Percentiles rank a stretch among this genome's conserved stretches.
Evolutionary conservation across 2,113 vertebrate species (phyloP).

Genomic region (Sinocyclocheilus grahami): DNA sequence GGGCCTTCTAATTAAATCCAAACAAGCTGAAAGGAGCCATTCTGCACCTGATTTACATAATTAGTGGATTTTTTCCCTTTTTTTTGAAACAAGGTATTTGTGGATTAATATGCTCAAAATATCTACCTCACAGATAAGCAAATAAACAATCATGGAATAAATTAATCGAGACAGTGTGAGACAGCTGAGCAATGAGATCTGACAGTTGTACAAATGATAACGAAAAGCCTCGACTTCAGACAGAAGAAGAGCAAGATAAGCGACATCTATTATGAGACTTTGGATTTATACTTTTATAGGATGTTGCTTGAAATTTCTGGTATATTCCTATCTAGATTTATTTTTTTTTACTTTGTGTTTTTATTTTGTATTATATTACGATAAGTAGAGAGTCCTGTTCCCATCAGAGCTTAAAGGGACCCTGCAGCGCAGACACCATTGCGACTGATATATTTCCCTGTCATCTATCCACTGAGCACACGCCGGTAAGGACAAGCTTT

Average conservation of each 20-base stretch:
- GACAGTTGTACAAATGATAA: slow-evolving; percentile 22
- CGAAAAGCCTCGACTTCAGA: slow-evolving; percentile 5
- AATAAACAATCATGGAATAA: slow-evolving; percentile 64
- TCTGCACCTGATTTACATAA: slow-evolving; percentile 62
- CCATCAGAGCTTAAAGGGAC: not conserved
- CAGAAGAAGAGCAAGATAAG: not conserved
- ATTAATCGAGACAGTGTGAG: slow-evolving; percentile 25
- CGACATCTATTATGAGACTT: not conserved
- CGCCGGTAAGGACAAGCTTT: not conserved
- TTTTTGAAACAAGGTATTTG: slow-evolving; percentile 60
- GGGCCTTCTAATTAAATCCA: slow-evolving; percentile 68
- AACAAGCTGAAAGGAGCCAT: slow-evolving; percentile 50
- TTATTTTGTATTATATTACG: not conserved
- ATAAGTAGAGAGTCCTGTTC: not conserved
- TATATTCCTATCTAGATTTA: not conserved
- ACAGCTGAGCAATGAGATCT: slow-evolving; percentile 34
- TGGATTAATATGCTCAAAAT: slow-evolving; percentile 68
- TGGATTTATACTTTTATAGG: not conserved
- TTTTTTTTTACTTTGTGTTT: not conserved
- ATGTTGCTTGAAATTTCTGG: not conserved
- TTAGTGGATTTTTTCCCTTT: slow-evolving; percentile 45
- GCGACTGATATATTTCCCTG: slow-evolving; percentile 33
- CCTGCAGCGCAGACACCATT: not conserved
- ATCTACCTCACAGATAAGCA: slow-evolving; percentile 64
- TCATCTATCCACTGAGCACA: slow-evolving; percentile 42